phyloP scores from a whole-genome alignment of 2,113 vertebrate genomes.

The Galeopterus variegatus region DNA sequence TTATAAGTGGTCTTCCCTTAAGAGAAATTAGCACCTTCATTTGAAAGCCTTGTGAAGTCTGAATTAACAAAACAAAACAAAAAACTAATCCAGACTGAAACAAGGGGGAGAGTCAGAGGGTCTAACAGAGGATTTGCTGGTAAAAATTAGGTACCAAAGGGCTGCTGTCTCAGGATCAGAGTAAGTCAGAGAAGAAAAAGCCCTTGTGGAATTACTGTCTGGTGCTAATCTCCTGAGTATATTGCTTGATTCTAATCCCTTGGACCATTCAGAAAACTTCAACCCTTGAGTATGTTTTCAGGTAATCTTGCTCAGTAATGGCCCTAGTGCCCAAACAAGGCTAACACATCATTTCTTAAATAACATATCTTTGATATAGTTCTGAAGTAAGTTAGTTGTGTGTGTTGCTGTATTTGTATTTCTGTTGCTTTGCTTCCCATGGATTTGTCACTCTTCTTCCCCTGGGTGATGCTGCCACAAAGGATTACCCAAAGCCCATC shows the following conservation, averaged over 20 bases:
- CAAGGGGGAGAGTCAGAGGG: fast-evolving
- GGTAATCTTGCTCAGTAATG: neutral
- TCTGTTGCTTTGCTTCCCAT: no score
- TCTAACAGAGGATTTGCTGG: neutral
- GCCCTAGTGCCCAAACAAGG: neutral
- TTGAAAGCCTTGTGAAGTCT: neutral
- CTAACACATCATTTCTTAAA: neutral
- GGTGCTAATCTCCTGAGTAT: neutral
- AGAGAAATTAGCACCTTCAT: neutral
- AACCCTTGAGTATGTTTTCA: neutral
- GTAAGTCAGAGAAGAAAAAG: neutral
- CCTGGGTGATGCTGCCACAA: no score
- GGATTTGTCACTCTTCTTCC: no score
- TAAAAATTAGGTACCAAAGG: neutral
- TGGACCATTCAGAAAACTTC: neutral
- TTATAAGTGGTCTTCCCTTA: neutral
- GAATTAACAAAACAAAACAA: neutral
- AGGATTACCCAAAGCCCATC: no score
- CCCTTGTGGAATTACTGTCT: neutral
- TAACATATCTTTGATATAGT: neutral
- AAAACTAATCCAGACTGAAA: neutral
- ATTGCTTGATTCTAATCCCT: neutral
- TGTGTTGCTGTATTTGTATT: neutral
- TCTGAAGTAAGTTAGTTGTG: neutral
- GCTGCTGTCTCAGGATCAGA: neutral